These are phyloP conservation scores for Melikaiella ostensackeni DNA, from an alignment of 2,888 invertebrate genomes.

Conservation along the genomic window DNA sequence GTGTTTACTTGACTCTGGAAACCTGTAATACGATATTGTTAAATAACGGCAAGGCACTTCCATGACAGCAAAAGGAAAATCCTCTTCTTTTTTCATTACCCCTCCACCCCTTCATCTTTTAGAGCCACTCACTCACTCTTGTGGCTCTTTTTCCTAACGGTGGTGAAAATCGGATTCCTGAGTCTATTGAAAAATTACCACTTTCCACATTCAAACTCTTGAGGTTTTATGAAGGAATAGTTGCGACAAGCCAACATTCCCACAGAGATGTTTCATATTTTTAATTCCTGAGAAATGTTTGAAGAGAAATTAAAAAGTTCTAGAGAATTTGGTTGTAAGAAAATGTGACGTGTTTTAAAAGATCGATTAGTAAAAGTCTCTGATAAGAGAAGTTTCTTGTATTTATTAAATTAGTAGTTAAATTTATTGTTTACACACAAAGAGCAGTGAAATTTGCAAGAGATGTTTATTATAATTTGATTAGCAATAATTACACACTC, in stretches of 20 bases:
- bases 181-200: conserved; percentile 12
- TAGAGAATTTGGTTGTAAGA: background rate
- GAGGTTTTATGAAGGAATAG: background rate
- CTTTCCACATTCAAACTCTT: conserved; percentile 6
- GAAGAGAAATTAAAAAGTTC: background rate
- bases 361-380: too few species aligned
- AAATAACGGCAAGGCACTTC: conserved; percentile 42
- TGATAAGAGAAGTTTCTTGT: too few species aligned
- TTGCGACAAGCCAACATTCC: background rate
- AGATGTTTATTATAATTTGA: too few species aligned
- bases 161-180: conserved; percentile 11
- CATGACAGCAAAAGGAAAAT: conserved; percentile 48
- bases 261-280: background rate
- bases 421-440: too few species aligned
- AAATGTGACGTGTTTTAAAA: too few species aligned
- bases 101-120: background rate
- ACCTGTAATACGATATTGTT: conserved; percentile 26
- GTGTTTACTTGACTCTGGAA: conserved; percentile 8
- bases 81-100: conserved; percentile 38
- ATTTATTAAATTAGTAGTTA: too few species aligned
- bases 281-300: background rate
- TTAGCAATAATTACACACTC: too few species aligned
- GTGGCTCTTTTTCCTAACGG: background rate
- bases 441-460: too few species aligned
- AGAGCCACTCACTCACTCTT: background rate